phyloP scores from a whole-genome alignment of 2,797 vertebrate species.

The Mionectes olivaceus region DNA sequence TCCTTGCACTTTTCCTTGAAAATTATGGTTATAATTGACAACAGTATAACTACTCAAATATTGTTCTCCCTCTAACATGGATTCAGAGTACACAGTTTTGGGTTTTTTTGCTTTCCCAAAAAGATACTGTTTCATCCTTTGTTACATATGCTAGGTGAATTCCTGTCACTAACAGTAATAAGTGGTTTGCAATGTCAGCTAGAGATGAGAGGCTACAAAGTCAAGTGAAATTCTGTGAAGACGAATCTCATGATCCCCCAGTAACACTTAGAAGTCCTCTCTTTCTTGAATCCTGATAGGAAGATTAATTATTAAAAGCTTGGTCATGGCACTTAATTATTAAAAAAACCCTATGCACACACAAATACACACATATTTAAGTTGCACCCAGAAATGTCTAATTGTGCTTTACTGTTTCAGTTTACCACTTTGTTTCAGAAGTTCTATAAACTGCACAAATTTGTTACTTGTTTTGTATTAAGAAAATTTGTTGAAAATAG shows the following conservation, averaged over 20 bases:
- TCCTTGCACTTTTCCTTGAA: not conserved
- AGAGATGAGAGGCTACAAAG: not conserved
- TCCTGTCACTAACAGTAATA: not conserved
- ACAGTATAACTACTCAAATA: not conserved
- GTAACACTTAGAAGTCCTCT: not conserved
- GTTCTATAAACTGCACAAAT: not conserved
- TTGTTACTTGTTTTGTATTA: not conserved
- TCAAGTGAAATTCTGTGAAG: not conserved
- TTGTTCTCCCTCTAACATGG: not conserved
- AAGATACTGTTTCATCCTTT: not conserved
- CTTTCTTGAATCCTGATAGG: conserved; percentile 4
- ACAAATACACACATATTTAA: not conserved
- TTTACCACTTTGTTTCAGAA: not conserved
- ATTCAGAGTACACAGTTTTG: not conserved
- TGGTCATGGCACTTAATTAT: not conserved
- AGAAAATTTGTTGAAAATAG: not conserved
- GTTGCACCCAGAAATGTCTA: not conserved
- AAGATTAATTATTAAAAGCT: conserved; percentile 13
- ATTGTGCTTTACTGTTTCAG: not conserved
- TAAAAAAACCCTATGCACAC: not conserved
- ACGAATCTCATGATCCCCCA: not conserved
- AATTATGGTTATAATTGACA: not conserved
- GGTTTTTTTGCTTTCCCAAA: not conserved
- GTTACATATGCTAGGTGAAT: not conserved
- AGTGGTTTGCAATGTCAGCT: not conserved